Conservation (phyloP, 1,140 invertebrate species). For the Rhyzopertha dominica region DNA sequence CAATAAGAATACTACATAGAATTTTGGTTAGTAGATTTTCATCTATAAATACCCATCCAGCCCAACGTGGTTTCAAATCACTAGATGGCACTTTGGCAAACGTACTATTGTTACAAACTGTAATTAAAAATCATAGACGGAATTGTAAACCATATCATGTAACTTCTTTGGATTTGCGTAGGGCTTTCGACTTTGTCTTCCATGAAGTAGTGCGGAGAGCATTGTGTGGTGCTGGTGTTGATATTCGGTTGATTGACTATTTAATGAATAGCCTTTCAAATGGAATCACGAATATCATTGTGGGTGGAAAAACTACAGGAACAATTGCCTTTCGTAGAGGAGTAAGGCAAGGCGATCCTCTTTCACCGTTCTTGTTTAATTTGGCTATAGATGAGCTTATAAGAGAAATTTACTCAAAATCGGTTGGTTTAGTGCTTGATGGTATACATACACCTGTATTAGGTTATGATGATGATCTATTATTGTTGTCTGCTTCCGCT, state of each 20-base stretch:
- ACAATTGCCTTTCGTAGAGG: slow-evolving; percentile 37
- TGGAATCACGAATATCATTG: too few relatives aligned
- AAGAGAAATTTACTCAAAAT: neutral
- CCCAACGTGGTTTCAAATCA: slow-evolving; percentile 33
- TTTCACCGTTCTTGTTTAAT: slow-evolving; percentile 49
- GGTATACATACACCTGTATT: slow-evolving; percentile 20
- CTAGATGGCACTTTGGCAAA: slow-evolving; percentile 37
- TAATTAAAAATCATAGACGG: too few relatives aligned
- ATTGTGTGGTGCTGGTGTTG: slow-evolving; percentile 25
- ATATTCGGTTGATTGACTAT: too few relatives aligned
- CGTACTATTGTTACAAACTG: slow-evolving; percentile 32
- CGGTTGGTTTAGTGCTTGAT: slow-evolving; percentile 1
- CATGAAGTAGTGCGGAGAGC: slow-evolving; percentile 33
- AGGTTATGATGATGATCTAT: slow-evolving; percentile 46
- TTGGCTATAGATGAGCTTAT: slow-evolving; percentile 44
- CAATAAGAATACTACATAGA: too few relatives aligned
- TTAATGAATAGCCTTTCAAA: too few relatives aligned
- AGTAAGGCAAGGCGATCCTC: slow-evolving; percentile 49
- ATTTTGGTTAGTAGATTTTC: too few relatives aligned
- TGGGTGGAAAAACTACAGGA: too few relatives aligned
- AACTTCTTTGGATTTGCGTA: slow-evolving; percentile 37
- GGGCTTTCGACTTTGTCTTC: slow-evolving; percentile 43
- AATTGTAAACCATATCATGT: slow-evolving; percentile 21
- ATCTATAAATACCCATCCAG: too few relatives aligned
- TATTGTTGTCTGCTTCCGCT: slow-evolving; percentile 33